Evolutionary conservation across 2,888 invertebrate genomes (phyloP), one percentile per base, ranked within the genome.

Genomic region (Nomada ruficornis): DNA sequence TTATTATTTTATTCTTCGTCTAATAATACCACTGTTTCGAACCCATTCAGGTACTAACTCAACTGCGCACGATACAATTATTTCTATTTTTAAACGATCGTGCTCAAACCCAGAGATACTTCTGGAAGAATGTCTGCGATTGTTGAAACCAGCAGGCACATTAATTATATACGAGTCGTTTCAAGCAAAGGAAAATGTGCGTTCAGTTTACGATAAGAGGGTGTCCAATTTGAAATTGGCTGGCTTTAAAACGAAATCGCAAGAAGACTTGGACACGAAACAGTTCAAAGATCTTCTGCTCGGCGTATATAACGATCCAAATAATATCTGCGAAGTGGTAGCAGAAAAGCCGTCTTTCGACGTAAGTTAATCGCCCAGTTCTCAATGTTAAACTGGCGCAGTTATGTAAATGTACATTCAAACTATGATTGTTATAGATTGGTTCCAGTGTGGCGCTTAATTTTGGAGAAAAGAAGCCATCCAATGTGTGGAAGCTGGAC

Each of bases 401-500:
- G 54, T 15, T n/a, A n/a, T 60, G 29, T 20, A 9, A n/a, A 5
- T 15, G 20, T 0, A 4, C 9, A 18, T 20, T 26, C 4, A 23
- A 42, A 23, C 1, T 50, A 29, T 2, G 11, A 47, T 55, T 75
- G n/a, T 68, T 78, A 18, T 67, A 94, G 94, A 91, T 96, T 36
- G 96, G 96, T n/a, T 96, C 96, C 0, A 94, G 96, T 15, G 94
- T 95, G 0, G 95, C 95, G 80, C 91, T 96, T 23, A 94, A 94
- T 36, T 94, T 95, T 83, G 90, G 91, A 42, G 92, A 92, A 44
- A 89, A 94, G 57, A 88, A 94, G 44, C 90, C 94, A 42, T 90
- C 94, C 5, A 94, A 94, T 54, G 95, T 97, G 2, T 98, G 98
- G 98, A 97, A 97, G 93, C 93, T 98, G 63, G 96, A 97, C 81